Evolutionary conservation across 2,888 invertebrate species (phyloP), one percentile per base, ranked within the genome.

Genomic region (Tribolium freemani): DNA sequence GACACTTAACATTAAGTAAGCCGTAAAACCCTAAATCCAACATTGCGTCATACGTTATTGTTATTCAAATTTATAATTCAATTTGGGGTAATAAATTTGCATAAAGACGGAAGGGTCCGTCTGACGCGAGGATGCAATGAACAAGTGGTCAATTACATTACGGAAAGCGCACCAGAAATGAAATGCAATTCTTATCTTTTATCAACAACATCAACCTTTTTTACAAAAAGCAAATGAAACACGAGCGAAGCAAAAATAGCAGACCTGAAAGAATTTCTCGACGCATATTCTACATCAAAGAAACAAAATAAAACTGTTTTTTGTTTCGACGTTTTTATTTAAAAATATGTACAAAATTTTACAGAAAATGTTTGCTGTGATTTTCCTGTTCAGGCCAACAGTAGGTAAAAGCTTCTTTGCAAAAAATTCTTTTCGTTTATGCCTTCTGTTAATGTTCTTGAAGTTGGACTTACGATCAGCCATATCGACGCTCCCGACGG

Each of bases 41-140:
- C 83, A 81, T 83, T 84, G 81, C 86, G 85, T 85, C 85, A 85
- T 82, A 82, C 83, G 82, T 84, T 83, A 86, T 86, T 86, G 85
- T 86, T 86, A 86, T 86, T 86, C 86, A 86, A 86, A 86, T 86
- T 86, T 85, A 85, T 86, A 86, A 86, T 86, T 86, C 86, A 86
- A 86, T 86, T 86, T 85, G 83, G 86, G 85, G 83, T 83, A 83
- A 85, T 85, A 85, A 85, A 86, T 86, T 86, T 86, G 84, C 86
- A 86, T 86, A 86, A 85, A 84, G 84, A 84, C 77, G 80, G 80
- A 84, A 84, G 84, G 85, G 85, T 83, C 82, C 77, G 79, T 76
- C 77, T 76, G 72, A 78, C 74, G 75, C 68, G 78, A 70, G 67
- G 76, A 75, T 74, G 70, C 75, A 69, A 70, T 73, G 82, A 83